Conservation (phyloP, 2,113 vertebrate genomes). For the Aramus guarauna region DNA sequence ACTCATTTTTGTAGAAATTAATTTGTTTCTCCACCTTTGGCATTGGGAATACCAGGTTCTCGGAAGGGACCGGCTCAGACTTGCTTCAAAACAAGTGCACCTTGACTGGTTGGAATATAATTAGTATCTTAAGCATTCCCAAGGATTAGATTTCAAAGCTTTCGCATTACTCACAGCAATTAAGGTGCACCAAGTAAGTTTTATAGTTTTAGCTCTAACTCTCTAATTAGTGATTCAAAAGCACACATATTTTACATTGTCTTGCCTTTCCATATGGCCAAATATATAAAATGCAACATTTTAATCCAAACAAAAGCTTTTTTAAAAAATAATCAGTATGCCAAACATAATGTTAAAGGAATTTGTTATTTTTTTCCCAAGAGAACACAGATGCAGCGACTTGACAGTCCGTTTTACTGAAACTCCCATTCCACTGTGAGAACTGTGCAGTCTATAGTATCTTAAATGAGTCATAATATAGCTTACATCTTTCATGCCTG, state of each 20-base stretch:
- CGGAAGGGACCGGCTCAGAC: slow-evolving; percentile 46
- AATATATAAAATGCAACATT: neutral
- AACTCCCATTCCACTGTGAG: neutral
- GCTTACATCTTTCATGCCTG: slow-evolving; percentile 24
- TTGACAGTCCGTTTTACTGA: neutral
- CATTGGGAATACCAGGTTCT: slow-evolving; percentile 17
- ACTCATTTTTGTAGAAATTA: slow-evolving; percentile 15
- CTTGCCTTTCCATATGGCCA: neutral
- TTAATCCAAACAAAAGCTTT: slow-evolving; percentile 6
- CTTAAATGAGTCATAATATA: slow-evolving; percentile 8
- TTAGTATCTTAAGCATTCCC: slow-evolving; percentile 44
- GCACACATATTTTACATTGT: slow-evolving; percentile 8
- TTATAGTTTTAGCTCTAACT: slow-evolving; percentile 38
- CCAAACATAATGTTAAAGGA: neutral
- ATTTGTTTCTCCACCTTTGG: slow-evolving; percentile 28
- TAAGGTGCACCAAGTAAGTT: slow-evolving; percentile 50
- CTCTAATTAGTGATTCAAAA: slow-evolving; percentile 38
- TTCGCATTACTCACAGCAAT: slow-evolving; percentile 63
- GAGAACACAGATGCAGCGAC: neutral
- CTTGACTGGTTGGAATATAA: slow-evolving; percentile 56
- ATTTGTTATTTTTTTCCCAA: neutral
- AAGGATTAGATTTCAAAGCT: slow-evolving; percentile 61
- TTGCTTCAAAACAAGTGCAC: slow-evolving; percentile 49
- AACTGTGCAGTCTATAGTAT: neutral
- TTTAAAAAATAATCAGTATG: neutral